Conservation (phyloP, 1,140 invertebrate genomes). For the Rhopalosiphum padi region DNA sequence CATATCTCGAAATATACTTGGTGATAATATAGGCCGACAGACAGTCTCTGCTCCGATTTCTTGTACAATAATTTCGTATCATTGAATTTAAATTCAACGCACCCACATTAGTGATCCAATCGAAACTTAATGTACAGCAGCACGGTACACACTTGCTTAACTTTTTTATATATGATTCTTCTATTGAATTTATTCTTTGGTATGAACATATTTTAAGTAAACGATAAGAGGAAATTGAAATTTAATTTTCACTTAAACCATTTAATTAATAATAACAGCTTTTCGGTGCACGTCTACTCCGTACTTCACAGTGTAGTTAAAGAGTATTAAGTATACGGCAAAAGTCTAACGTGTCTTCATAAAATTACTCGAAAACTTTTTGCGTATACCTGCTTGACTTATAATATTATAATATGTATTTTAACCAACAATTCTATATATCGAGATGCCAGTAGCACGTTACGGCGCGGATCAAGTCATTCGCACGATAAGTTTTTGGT, state of each 20-base stretch:
- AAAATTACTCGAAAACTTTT: slow-evolving; percentile 2
- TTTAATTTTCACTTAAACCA: not conserved
- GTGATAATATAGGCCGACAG: too few species aligned
- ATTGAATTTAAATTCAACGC: too few species aligned
- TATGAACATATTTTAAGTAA: not conserved
- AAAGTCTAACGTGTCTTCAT: not conserved
- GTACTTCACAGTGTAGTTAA: not conserved
- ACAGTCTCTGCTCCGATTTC: too few species aligned
- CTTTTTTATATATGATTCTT: not conserved
- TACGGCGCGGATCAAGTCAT: not conserved
- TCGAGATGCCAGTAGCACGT: too few species aligned
- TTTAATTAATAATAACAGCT: slow-evolving; percentile 33
- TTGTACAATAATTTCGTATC: too few species aligned
- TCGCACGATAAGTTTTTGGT: not conserved
- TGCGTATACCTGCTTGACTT: not conserved
- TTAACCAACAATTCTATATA: not conserved
- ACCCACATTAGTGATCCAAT: too few species aligned
- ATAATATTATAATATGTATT: not conserved
- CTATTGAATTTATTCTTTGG: not conserved
- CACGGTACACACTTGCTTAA: too few species aligned
- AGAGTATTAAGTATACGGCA: not conserved
- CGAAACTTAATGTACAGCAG: too few species aligned
- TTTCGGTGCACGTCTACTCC: not conserved
- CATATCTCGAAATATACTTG: too few species aligned
- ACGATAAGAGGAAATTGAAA: not conserved